phyloP scores from a whole-genome alignment of 2,113 vertebrate genomes.

The Pelmatolapia mariae region DNA sequence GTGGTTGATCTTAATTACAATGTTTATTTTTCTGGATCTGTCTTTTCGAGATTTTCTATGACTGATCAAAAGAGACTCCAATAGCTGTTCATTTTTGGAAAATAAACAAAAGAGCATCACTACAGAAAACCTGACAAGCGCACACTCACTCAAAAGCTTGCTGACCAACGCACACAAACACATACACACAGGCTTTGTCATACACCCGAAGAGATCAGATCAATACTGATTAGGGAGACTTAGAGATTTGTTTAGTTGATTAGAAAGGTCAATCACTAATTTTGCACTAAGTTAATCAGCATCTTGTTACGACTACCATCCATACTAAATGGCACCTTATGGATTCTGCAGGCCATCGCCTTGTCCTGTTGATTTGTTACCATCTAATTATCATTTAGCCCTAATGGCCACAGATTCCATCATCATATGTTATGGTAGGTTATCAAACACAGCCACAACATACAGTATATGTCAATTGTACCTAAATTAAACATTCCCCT shows the following conservation, averaged over 20 bases:
- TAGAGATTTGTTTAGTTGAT: conserved; percentile 82
- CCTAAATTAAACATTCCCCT: not conserved
- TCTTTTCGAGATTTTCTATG: not conserved
- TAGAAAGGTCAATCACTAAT: conserved; percentile 85
- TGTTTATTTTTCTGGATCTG: not conserved
- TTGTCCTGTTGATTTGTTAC: conserved; percentile 57
- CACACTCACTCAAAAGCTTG: not conserved
- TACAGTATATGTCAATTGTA: not conserved
- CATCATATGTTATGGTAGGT: not conserved
- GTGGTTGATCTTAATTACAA: not conserved
- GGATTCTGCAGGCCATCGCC: conserved; percentile 55
- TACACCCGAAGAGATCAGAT: conserved; percentile 64
- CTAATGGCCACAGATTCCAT: conserved; percentile 6
- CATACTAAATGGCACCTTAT: conserved; percentile 73
- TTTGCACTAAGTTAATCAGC: conserved; percentile 83
- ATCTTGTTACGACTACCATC: conserved; percentile 72
- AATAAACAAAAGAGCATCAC: not conserved
- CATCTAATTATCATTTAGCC: conserved; percentile 56
- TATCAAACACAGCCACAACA: not conserved
- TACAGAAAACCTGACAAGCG: not conserved
- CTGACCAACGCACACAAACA: not conserved
- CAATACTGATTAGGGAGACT: conserved; percentile 79
- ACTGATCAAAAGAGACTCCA: not conserved
- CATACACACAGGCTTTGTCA: conserved; percentile 33
- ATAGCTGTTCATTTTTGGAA: not conserved